phyloP scores from a whole-genome alignment of 2,797 vertebrate genomes.

The Micromesistius poutassou region DNA sequence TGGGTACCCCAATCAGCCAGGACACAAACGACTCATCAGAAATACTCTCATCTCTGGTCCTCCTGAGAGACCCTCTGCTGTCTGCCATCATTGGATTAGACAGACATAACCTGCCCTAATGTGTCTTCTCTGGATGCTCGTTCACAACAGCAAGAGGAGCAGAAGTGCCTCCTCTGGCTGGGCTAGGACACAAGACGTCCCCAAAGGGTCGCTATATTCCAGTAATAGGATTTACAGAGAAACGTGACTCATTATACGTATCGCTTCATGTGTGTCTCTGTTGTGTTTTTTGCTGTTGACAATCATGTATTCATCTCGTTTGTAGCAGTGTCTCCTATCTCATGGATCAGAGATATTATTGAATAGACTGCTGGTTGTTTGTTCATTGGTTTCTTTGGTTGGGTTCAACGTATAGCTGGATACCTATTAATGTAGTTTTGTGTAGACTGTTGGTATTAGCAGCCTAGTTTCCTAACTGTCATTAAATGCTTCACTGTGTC shows the following conservation, averaged over 20 bases:
- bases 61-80: slow-evolving; percentile 28
- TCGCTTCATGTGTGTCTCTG: not conserved
- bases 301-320: not conserved
- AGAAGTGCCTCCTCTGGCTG: slow-evolving; percentile 7
- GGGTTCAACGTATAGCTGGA: not conserved
- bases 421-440: not conserved
- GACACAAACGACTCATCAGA: slow-evolving; percentile 42
- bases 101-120: slow-evolving; percentile 39
- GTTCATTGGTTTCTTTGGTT: not conserved
- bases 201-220: not conserved
- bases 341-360: not conserved
- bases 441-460: too few species aligned
- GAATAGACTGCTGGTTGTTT: not conserved
- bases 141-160: slow-evolving; percentile 16
- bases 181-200: not conserved
- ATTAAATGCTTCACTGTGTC: too few species aligned
- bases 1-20: slow-evolving; percentile 21
- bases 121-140: slow-evolving; percentile 40
- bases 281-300: not conserved
- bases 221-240: not conserved
- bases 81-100: slow-evolving; percentile 52
- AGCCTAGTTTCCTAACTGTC: too few species aligned
- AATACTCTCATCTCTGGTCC: slow-evolving; percentile 37
- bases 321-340: not conserved
- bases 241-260: not conserved